Evolutionary conservation across 1,140 invertebrate genomes (phyloP).

Genomic region (Drosophila virilis): DNA sequence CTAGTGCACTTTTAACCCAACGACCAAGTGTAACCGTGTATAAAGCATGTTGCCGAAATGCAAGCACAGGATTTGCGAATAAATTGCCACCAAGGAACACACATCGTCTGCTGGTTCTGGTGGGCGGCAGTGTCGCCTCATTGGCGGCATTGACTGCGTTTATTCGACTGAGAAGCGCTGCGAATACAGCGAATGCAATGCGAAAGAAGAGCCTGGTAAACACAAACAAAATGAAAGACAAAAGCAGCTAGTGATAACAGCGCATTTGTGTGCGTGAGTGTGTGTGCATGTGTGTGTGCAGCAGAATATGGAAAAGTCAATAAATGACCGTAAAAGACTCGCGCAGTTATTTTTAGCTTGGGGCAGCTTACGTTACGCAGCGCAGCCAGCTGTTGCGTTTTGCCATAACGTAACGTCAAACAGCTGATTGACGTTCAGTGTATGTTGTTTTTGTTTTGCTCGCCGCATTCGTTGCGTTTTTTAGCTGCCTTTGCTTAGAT

Average conservation of each 20-base stretch:
- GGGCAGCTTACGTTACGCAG: slow-evolving; percentile 55
- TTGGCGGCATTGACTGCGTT: slow-evolving; percentile 57
- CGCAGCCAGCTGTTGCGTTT: slow-evolving; percentile 15
- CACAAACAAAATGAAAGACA: not conserved
- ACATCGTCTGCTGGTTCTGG: slow-evolving; percentile 34
- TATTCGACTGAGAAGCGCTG: slow-evolving; percentile 48
- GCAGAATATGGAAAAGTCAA: slow-evolving; percentile 62
- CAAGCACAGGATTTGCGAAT: slow-evolving; percentile 14
- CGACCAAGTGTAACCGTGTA: slow-evolving; percentile 22
- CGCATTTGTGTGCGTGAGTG: not conserved
- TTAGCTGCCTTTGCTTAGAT: slow-evolving; percentile 30
- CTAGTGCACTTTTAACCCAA: slow-evolving; percentile 40
- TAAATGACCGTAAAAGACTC: slow-evolving; percentile 70
- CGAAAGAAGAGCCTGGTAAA: slow-evolving; percentile 67
- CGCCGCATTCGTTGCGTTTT: slow-evolving; percentile 54
- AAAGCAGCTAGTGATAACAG: slow-evolving; percentile 1
- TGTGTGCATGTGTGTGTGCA: slow-evolving; percentile 21
- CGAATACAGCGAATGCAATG: slow-evolving; percentile 60
- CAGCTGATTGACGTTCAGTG: slow-evolving; percentile 46
- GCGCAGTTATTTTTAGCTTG: slow-evolving; percentile 81
- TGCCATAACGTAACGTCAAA: slow-evolving; percentile 22
- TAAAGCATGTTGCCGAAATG: slow-evolving; percentile 36
- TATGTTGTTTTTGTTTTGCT: slow-evolving; percentile 60
- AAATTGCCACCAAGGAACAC: slow-evolving; percentile 23
- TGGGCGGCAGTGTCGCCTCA: slow-evolving; percentile 60